These are phyloP conservation scores for Drosophila histrio DNA, from an alignment of 2,888 invertebrate species.

Conservation along the genomic window DNA sequence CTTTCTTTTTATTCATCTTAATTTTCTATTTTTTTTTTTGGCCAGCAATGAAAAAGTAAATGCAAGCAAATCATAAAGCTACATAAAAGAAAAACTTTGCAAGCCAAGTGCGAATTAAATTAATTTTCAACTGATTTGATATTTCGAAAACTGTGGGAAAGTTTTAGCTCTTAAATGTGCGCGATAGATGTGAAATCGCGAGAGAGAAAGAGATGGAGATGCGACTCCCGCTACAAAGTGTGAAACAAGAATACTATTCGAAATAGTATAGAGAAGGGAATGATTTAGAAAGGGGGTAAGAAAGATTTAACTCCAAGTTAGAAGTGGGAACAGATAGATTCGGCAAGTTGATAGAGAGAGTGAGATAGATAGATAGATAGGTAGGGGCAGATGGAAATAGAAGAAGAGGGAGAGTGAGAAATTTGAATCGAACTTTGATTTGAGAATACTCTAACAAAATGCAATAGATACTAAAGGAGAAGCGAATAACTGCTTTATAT, in stretches of 20 bases:
- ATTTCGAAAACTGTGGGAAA: slow-evolving; percentile 48
- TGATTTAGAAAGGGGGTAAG: background rate
- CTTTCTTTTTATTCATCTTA: background rate
- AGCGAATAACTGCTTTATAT: background rate
- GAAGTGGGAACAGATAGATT: background rate
- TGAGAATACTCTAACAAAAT: background rate
- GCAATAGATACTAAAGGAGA: background rate
- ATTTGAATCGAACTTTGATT: background rate
- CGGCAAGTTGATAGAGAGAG: background rate
- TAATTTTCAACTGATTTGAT: slow-evolving; percentile 79
- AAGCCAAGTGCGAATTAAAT: slow-evolving; percentile 73
- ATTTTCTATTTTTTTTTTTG: background rate
- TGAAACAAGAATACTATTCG: background rate
- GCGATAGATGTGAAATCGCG: background rate
- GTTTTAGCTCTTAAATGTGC: slow-evolving; percentile 41
- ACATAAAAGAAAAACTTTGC: slow-evolving; percentile 62
- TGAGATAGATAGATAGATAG: background rate
- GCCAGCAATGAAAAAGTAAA: slow-evolving; percentile 30
- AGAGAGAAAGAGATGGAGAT: background rate
- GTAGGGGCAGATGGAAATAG: no score
- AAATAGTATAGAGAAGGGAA: background rate
- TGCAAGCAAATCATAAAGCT: slow-evolving; percentile 64
- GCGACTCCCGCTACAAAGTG: background rate
- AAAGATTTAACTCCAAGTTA: background rate
- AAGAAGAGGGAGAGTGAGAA: background rate